phyloP scores from a whole-genome alignment of 2,797 vertebrate genomes.

The Myripristis murdjan region DNA sequence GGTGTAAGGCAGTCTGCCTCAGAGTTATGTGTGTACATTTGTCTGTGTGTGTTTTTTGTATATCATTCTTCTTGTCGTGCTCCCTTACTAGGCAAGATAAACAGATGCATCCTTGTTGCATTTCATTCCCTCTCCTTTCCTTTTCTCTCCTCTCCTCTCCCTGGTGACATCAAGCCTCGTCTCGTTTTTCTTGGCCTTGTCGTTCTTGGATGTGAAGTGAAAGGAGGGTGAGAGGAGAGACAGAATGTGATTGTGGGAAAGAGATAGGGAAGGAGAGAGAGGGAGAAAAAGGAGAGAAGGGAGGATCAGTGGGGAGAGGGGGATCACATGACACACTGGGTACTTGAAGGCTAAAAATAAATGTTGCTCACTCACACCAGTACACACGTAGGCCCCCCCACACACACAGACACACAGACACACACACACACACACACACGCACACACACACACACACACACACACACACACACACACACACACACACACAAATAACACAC shows the following conservation, averaged over 20 bases:
- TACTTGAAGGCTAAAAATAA: conserved; percentile 84
- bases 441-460: conserved; percentile 2
- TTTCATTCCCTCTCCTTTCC: conserved; percentile 4
- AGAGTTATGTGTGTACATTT: not conserved
- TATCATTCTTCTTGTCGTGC: not conserved
- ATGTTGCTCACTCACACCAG: conserved; percentile 64
- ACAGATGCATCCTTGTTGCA: conserved; percentile 13
- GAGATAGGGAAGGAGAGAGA: conserved; percentile 34
- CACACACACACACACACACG: too few species aligned
- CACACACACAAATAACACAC: conserved; percentile 19
- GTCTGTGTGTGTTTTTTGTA: conserved; percentile 1
- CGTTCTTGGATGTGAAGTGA: conserved; percentile 27
- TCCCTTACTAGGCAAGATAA: conserved; percentile 34
- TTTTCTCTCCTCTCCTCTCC: conserved; percentile 5
- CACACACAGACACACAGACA: conserved; percentile 1
- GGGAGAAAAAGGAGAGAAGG: conserved; percentile 36
- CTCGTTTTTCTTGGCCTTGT: conserved; percentile 16
- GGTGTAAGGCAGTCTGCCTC: conserved; percentile 11
- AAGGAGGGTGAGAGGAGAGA: conserved; percentile 24
- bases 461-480: conserved; percentile 1
- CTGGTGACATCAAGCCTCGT: too few species aligned
- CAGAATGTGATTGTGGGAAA: conserved; percentile 26
- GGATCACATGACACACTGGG: conserved; percentile 83
- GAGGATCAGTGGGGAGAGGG: conserved; percentile 58
- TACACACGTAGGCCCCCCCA: conserved; percentile 3